These are phyloP conservation scores for Podiceps cristatus DNA, from an alignment of 2,113 vertebrate species.

Conservation along the genomic window DNA sequence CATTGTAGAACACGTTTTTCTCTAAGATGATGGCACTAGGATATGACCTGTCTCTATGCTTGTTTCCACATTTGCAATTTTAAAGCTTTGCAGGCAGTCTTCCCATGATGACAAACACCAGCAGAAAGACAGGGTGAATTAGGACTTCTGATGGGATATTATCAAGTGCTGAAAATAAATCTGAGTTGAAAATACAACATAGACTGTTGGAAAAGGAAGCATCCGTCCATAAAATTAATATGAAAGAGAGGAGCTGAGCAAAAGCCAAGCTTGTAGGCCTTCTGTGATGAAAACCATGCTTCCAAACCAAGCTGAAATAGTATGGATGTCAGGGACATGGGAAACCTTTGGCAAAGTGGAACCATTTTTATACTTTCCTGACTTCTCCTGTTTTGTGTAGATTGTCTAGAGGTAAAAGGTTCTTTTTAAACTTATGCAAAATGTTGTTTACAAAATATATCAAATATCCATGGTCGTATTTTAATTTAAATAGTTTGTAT, in stretches of 20 bases:
- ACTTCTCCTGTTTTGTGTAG: not conserved
- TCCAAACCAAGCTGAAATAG: not conserved
- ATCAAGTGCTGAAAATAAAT: not conserved
- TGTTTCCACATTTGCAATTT: not conserved
- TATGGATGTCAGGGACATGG: not conserved
- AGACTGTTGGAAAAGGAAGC: not conserved
- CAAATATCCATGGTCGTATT: not conserved
- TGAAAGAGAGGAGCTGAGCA: not conserved
- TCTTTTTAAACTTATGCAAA: not conserved
- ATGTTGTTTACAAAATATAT: not conserved
- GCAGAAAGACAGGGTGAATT: not conserved
- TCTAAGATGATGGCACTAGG: not conserved
- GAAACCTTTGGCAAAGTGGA: not conserved
- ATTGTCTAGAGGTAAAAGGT: not conserved
- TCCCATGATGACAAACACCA: not conserved
- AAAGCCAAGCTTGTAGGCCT: not conserved
- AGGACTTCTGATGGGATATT: not conserved
- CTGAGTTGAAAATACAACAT: not conserved
- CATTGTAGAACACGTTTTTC: not conserved
- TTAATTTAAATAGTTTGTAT: not conserved
- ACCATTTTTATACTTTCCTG: not conserved
- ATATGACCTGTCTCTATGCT: not conserved
- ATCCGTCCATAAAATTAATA: not conserved
- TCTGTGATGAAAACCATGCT: not conserved
- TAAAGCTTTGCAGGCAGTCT: not conserved